phyloP scores from a whole-genome alignment of 2,888 invertebrate genomes.

The Venustoraphidia nigricollis region DNA sequence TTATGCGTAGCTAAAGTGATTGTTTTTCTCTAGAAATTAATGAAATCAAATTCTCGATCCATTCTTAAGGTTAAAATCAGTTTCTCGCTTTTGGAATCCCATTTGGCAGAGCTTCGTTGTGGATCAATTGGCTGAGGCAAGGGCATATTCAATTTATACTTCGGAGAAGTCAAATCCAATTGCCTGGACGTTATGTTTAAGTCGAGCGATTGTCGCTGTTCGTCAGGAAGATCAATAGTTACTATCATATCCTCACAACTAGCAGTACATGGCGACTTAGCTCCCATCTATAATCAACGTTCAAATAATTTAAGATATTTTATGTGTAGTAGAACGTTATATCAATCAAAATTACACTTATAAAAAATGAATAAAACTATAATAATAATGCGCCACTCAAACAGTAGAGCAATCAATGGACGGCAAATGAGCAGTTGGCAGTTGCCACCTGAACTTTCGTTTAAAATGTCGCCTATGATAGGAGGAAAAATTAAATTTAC shows the following conservation, averaged over 20 bases:
- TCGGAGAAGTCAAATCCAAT: conserved; percentile 45
- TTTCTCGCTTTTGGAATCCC: conserved; percentile 47
- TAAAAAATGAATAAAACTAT: too few relatives aligned
- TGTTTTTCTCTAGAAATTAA: conserved; percentile 55
- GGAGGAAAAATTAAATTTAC: too few relatives aligned
- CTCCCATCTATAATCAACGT: conserved; percentile 46
- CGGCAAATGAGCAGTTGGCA: too few relatives aligned
- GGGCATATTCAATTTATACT: conserved; percentile 54
- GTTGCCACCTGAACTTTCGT: too few relatives aligned
- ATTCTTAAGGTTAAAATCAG: conserved; percentile 58
- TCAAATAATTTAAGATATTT: conserved; percentile 15
- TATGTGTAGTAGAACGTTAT: neutral
- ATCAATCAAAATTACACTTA: neutral
- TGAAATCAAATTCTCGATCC: conserved; percentile 65
- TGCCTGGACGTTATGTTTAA: conserved; percentile 46
- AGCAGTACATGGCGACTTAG: conserved; percentile 59
- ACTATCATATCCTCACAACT: conserved; percentile 84
- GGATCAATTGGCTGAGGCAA: conserved; percentile 72
- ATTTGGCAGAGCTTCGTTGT: conserved; percentile 65
- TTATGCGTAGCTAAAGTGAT: neutral
- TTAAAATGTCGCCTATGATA: too few relatives aligned
- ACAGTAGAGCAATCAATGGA: too few relatives aligned
- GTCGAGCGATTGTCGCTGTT: conserved; percentile 58
- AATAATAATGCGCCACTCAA: neutral
- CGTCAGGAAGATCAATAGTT: conserved; percentile 57